phyloP scores from a whole-genome alignment of 2,113 vertebrate species.

The Vicugna pacos region DNA sequence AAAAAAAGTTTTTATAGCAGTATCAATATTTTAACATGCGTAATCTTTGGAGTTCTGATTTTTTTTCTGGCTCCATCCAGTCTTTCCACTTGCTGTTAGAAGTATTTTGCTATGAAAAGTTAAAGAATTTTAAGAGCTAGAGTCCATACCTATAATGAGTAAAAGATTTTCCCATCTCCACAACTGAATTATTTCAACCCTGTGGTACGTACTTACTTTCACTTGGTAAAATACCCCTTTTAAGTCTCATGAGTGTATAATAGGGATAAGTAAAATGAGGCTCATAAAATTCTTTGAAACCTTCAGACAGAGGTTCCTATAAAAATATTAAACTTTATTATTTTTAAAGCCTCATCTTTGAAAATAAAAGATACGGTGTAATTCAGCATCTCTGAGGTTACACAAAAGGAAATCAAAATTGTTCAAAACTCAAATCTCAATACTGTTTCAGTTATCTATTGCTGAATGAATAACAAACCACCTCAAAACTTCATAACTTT shows the following conservation, averaged over 20 bases:
- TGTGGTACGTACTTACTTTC: not conserved
- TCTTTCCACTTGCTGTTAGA: constrained; percentile 50
- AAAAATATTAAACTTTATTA: constrained; percentile 48
- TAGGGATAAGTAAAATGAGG: constrained; percentile 34
- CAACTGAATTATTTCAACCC: constrained; percentile 37
- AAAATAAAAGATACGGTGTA: constrained; percentile 33
- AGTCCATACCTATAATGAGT: not conserved
- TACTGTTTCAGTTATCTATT: constrained; percentile 8
- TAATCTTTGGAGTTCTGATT: constrained; percentile 23
- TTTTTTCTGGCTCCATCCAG: constrained; percentile 10
- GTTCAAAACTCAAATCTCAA: constrained; percentile 45
- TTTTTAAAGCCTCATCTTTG: constrained; percentile 52
- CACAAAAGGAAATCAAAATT: constrained; percentile 64
- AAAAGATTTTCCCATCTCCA: constrained; percentile 16
- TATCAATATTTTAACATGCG: constrained; percentile 28
- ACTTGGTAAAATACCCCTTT: constrained; percentile 41
- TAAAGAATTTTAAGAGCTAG: constrained; percentile 34
- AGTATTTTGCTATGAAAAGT: not conserved
- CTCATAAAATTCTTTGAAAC: constrained; percentile 39
- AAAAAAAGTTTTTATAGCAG: constrained; percentile 21
- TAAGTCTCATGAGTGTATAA: not conserved
- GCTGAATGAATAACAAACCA: not conserved
- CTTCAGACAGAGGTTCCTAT: not conserved
- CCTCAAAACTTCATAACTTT: constrained; percentile 36
- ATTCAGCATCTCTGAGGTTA: constrained; percentile 36